A percentile compares a stretch with the other conserved stretches of the same genome.
Evolutionary conservation across 2,797 vertebrate genomes (phyloP).

Genomic region (Labeo calbasu): DNA sequence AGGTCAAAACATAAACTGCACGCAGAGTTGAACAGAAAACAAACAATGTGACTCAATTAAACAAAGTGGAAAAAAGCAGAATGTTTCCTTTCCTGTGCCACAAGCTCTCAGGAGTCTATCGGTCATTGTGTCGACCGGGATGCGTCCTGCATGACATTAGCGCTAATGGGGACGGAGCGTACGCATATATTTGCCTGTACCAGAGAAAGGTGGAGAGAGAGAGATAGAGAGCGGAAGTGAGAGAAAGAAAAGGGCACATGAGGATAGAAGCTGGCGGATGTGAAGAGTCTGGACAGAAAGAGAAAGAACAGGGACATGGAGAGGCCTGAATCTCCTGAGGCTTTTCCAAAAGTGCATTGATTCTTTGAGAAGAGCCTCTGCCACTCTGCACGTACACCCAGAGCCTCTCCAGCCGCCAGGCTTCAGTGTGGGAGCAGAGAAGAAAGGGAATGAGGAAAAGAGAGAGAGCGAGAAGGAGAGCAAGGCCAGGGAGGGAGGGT

Average conservation of each 20-base stretch:
- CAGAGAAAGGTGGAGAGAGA: slow-evolving; percentile 56
- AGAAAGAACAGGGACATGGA: slow-evolving; percentile 58
- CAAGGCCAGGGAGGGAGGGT: slow-evolving; percentile 55
- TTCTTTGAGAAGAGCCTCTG: slow-evolving; percentile 70
- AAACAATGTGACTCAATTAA: slow-evolving; percentile 59
- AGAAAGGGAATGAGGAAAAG: slow-evolving; percentile 48
- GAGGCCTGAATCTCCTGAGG: slow-evolving; percentile 71
- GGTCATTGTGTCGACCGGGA: slow-evolving; percentile 59
- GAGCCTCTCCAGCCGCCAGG: slow-evolving; percentile 58
- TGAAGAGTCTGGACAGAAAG: slow-evolving; percentile 53
- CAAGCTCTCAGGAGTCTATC: slow-evolving; percentile 50
- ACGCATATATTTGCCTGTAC: slow-evolving; percentile 45
- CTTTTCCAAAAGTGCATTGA: slow-evolving; percentile 67
- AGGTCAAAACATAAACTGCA: slow-evolving; percentile 1
- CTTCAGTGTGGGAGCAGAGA: slow-evolving; percentile 58
- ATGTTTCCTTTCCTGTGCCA: slow-evolving; percentile 65
- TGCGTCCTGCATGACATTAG: slow-evolving; percentile 64
- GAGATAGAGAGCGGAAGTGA: slow-evolving; percentile 31
- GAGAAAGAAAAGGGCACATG: slow-evolving; percentile 39
- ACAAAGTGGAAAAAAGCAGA: slow-evolving; percentile 51
- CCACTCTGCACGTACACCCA: slow-evolving; percentile 75
- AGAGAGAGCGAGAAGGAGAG: slow-evolving; percentile 36
- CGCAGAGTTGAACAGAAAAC: slow-evolving; percentile 45
- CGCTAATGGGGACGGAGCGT: slow-evolving; percentile 46
- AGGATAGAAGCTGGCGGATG: slow-evolving; percentile 39